phyloP scores from a whole-genome alignment of 2,888 invertebrate species.

The Cephus pygmeus region DNA sequence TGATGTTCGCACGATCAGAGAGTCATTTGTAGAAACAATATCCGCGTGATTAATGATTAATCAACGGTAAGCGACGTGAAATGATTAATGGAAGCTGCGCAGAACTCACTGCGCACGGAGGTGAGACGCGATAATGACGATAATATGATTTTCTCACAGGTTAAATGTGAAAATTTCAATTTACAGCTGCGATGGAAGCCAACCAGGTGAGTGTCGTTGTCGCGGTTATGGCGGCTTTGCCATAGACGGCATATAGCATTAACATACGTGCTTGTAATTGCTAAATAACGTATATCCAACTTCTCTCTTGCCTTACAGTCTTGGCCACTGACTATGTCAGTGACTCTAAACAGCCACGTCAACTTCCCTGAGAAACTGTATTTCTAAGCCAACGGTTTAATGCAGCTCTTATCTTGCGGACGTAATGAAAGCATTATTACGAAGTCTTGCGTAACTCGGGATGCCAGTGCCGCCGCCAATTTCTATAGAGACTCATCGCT shows the following conservation, averaged over 20 bases:
- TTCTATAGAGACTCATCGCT: conserved; percentile 25
- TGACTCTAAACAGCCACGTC: conserved; percentile 26
- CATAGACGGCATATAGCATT: conserved; percentile 1
- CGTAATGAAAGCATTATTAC: conserved; percentile 44
- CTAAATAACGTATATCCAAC: conserved; percentile 8
- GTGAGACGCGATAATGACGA: neutral
- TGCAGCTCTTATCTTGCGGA: conserved; percentile 39
- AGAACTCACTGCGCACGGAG: too few relatives aligned
- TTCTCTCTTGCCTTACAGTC: neutral
- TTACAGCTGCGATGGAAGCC: neutral
- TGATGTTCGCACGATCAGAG: too few relatives aligned
- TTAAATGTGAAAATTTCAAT: conserved; percentile 10
- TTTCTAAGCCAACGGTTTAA: conserved; percentile 29
- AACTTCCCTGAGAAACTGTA: conserved; percentile 32
- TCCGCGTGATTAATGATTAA: too few relatives aligned
- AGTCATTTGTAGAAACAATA: too few relatives aligned
- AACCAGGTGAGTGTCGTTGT: too few relatives aligned
- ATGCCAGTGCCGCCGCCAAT: conserved; percentile 13
- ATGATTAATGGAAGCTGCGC: too few relatives aligned
- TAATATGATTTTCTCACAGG: conserved; percentile 3
- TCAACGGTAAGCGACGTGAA: too few relatives aligned
- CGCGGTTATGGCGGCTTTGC: neutral
- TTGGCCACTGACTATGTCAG: conserved; percentile 22
- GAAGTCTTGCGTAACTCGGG: conserved; percentile 31
- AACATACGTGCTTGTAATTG: conserved; percentile 8